Evolutionary conservation across 1,140 invertebrate genomes (phyloP).

Genomic region (Lordiphosa mommai): DNA sequence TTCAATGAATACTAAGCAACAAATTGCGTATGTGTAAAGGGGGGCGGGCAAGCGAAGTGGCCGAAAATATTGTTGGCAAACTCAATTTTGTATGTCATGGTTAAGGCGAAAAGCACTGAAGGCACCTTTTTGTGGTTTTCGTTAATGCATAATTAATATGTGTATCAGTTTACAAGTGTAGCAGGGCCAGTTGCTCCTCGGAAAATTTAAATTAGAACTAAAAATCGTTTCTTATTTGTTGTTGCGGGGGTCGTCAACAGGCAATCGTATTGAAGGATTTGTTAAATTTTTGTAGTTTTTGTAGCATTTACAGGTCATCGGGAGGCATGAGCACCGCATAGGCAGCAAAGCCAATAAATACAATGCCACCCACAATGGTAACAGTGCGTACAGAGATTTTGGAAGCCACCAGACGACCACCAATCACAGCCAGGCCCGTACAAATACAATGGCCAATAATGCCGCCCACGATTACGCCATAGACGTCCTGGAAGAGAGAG

Average conservation of each 20-base stretch:
- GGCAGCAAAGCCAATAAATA: conserved; percentile 78
- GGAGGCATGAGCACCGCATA: conserved; percentile 71
- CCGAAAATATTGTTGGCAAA: conserved; percentile 17
- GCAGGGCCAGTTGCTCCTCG: conserved; percentile 50
- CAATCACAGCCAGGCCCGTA: conserved; percentile 97
- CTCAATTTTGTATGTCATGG: conserved; percentile 61
- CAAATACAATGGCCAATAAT: conserved; percentile 96
- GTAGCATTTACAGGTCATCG: conserved; percentile 55
- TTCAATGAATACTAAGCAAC: conserved; percentile 27
- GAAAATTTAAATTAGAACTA: conserved; percentile 32
- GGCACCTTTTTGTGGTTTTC: conserved; percentile 38
- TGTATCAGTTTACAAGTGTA: too few relatives aligned
- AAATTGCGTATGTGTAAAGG: conserved; percentile 3
- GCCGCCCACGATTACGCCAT: conserved; percentile 96
- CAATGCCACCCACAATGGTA: conserved; percentile 79
- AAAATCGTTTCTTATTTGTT: conserved; percentile 26
- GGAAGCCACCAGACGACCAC: conserved; percentile 96
- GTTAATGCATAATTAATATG: conserved; percentile 10
- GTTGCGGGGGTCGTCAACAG: conserved; percentile 46
- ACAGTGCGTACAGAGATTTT: conserved; percentile 90
- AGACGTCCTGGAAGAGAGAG: conserved; percentile 85
- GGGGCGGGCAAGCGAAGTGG: neutral
- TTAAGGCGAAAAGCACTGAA: conserved; percentile 59
- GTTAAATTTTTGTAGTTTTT: conserved; percentile 11
- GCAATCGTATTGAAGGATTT: too few relatives aligned